phyloP scores from a whole-genome alignment of 2,888 invertebrate genomes.

The Pachliopta kotzebuea region DNA sequence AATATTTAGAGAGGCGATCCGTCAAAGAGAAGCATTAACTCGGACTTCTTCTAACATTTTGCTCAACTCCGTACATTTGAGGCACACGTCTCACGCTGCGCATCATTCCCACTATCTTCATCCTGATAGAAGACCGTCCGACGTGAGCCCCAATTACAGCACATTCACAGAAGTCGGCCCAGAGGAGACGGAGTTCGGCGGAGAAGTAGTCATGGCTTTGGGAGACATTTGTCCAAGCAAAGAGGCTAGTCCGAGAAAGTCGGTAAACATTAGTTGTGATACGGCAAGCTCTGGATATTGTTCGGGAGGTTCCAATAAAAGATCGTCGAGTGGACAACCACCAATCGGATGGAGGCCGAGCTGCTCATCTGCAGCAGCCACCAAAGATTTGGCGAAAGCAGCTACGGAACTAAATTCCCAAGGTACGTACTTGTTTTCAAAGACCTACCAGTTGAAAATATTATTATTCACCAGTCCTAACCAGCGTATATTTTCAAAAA shows the following conservation, averaged over 20 bases:
- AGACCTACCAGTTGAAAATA: no score
- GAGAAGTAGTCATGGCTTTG: constrained; percentile 63
- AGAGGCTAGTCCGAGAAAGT: constrained; percentile 75
- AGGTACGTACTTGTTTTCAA: constrained; percentile 74
- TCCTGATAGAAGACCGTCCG: constrained; percentile 70
- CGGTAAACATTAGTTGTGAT: constrained; percentile 74
- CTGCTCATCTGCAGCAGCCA: constrained; percentile 81
- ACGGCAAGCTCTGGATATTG: constrained; percentile 76
- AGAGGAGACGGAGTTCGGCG: constrained; percentile 70
- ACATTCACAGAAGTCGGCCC: constrained; percentile 76
- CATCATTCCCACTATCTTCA: constrained; percentile 80
- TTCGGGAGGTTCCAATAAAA: constrained; percentile 73
- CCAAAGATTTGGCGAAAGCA: constrained; percentile 80
- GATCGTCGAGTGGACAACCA: constrained; percentile 72
- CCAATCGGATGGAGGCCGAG: constrained; percentile 81
- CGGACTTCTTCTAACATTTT: constrained; percentile 93
- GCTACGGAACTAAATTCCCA: constrained; percentile 86
- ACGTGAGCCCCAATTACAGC: constrained; percentile 74
- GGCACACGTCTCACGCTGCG: constrained; percentile 86
- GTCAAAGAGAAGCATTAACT: constrained; percentile 90
- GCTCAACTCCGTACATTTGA: constrained; percentile 91
- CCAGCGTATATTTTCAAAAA: no score
- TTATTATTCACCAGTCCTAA: no score
- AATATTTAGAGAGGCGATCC: constrained; percentile 90
- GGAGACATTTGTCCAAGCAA: constrained; percentile 72